These are phyloP conservation scores for Ispidina picta DNA, from an alignment of 2,797 vertebrate species.

Conservation along the genomic window DNA sequence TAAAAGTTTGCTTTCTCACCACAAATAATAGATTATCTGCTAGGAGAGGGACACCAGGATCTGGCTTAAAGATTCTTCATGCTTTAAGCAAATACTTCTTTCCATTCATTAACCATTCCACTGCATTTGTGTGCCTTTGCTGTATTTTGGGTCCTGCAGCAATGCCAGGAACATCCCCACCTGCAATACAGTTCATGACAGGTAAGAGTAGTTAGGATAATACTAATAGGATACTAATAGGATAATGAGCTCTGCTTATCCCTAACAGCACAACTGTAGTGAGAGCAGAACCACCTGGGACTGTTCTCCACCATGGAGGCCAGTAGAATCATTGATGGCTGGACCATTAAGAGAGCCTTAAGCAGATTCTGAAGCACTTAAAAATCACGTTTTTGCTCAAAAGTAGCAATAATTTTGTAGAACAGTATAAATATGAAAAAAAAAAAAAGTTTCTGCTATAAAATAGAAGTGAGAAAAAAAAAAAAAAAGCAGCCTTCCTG, in stretches of 20 bases:
- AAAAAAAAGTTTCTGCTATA: not conserved
- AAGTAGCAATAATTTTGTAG: not conserved
- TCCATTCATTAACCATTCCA: not conserved
- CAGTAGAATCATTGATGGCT: not conserved
- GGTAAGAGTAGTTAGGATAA: not conserved
- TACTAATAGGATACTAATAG: too few relatives aligned
- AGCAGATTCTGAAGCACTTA: not conserved
- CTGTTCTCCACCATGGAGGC: not conserved
- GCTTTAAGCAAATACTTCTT: not conserved
- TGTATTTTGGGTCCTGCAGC: not conserved
- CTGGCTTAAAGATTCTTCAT: not conserved
- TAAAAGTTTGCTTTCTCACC: not conserved
- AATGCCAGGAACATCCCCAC: not conserved
- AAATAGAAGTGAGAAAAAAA: not conserved
- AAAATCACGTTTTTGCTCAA: not conserved
- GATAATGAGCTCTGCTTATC: not conserved
- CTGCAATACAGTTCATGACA: not conserved
- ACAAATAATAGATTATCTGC: not conserved
- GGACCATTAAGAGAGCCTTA: not conserved
- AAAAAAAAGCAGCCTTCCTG: not conserved
- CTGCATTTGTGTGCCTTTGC: not conserved
- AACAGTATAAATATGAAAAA: not conserved
- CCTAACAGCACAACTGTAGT: not conserved
- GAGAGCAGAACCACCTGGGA: not conserved
- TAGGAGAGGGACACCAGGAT: not conserved